Evolutionary conservation across 2,113 vertebrate species (phyloP).

Genomic region (Trochalopteron elliotii): DNA sequence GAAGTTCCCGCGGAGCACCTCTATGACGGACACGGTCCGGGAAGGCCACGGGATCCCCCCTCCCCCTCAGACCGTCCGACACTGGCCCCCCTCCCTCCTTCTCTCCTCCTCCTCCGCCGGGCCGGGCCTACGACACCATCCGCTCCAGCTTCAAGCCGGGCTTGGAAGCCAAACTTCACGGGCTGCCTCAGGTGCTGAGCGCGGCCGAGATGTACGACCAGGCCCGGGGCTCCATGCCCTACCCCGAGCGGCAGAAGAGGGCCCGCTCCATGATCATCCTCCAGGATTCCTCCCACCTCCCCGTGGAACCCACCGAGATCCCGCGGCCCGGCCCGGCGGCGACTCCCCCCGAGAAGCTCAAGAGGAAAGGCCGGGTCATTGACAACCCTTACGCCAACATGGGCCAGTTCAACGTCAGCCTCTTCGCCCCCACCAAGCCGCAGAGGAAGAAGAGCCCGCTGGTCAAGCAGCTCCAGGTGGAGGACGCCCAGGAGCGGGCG

Average conservation of each 20-base stretch:
- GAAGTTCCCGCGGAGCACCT: slow-evolving; percentile 93
- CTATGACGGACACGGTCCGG: slow-evolving; percentile 91
- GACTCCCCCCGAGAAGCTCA: slow-evolving; percentile 90
- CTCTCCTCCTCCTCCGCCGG: slow-evolving; percentile 90
- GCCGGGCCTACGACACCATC: slow-evolving; percentile 86
- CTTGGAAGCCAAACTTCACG: slow-evolving; percentile 88
- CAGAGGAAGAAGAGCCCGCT: slow-evolving; percentile 96
- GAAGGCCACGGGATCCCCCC: slow-evolving; percentile 92
- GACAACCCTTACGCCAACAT: slow-evolving; percentile 98
- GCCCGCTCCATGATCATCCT: slow-evolving; percentile 97
- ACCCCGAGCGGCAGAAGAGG: slow-evolving; percentile 90
- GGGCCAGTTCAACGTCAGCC: slow-evolving; percentile 91
- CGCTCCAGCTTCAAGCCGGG: slow-evolving; percentile 94
- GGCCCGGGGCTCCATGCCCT: slow-evolving; percentile 76
- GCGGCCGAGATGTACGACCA: slow-evolving; percentile 85
- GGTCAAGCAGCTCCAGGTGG: slow-evolving; percentile 97
- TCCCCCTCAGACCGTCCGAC: slow-evolving; percentile 90
- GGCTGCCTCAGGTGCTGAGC: slow-evolving; percentile 77
- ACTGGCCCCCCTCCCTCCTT: slow-evolving; percentile 91
- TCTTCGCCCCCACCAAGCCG: slow-evolving; percentile 92
- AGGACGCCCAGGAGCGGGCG: slow-evolving; percentile 93
- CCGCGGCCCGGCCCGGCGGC: slow-evolving; percentile 82
- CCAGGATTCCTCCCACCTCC: slow-evolving; percentile 90
- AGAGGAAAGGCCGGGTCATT: slow-evolving; percentile 85
- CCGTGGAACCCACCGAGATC: slow-evolving; percentile 84